phyloP scores from a whole-genome alignment of 2,797 vertebrate species.

The Microcaecilia unicolor region DNA sequence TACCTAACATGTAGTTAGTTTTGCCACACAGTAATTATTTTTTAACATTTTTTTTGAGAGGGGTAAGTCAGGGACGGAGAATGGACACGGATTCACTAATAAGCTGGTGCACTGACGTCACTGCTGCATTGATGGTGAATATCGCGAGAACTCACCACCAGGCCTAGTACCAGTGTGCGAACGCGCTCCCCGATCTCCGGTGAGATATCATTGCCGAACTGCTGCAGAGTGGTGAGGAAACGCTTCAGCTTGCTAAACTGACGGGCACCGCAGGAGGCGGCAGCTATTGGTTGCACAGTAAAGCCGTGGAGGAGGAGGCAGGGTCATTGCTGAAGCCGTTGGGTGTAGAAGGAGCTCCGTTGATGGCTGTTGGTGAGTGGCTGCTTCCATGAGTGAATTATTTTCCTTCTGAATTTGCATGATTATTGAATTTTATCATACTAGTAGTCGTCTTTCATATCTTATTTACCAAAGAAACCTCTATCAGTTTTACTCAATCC shows the following conservation, averaged over 20 bases:
- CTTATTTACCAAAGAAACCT: too few relatives aligned
- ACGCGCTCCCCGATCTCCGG: conserved; percentile 93
- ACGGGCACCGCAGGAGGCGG: conserved; percentile 82
- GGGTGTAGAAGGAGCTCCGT: conserved; percentile 79
- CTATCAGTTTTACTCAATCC: too few relatives aligned
- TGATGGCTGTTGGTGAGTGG: conserved; percentile 83
- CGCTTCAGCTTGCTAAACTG: conserved; percentile 96
- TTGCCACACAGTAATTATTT: too few relatives aligned
- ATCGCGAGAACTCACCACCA: conserved; percentile 85
- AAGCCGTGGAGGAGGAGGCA: conserved; percentile 81
- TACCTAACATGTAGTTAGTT: too few relatives aligned
- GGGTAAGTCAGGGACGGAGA: too few relatives aligned
- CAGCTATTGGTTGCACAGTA: conserved; percentile 85
- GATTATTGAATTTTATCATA: too few relatives aligned
- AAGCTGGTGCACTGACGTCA: too few relatives aligned
- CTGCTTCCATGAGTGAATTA: conserved; percentile 89
- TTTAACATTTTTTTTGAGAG: too few relatives aligned
- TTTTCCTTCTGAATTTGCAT: too few relatives aligned
- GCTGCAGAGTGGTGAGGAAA: conserved; percentile 91
- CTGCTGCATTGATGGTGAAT: too few relatives aligned
- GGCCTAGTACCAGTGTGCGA: conserved; percentile 87
- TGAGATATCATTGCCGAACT: conserved; percentile 93
- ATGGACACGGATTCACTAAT: too few relatives aligned
- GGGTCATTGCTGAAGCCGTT: conserved; percentile 91
- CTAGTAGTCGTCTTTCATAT: too few relatives aligned